phyloP scores from a whole-genome alignment of 2,888 invertebrate species.

The Entomobrya proxima region DNA sequence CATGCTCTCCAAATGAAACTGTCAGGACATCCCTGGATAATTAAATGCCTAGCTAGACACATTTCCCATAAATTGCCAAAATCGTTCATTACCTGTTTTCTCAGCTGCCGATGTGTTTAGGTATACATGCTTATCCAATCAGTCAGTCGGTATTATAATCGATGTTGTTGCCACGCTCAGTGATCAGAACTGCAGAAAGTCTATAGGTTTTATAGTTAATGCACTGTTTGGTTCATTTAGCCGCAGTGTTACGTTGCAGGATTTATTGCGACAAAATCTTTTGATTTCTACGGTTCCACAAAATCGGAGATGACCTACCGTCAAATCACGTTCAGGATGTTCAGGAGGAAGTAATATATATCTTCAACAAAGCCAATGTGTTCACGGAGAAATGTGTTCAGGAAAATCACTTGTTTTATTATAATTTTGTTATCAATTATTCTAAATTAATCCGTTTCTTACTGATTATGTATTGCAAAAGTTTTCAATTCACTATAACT shows the following conservation, averaged over 20 bases:
- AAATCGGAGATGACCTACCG: no score
- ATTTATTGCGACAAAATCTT: no score
- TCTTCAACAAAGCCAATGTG: no score
- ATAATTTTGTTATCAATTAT: no score
- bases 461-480: no score
- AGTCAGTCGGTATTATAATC: neutral
- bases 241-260: neutral
- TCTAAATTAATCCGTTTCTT: no score
- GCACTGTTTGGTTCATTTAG: neutral
- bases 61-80: neutral
- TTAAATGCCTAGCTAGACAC: neutral
- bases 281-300: no score
- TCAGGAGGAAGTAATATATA: no score
- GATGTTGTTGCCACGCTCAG: constrained; percentile 6
- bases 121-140: neutral
- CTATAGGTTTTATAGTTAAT: constrained; percentile 5
- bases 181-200: neutral
- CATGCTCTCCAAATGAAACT: neutral
- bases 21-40: neutral
- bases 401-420: no score
- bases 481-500: no score
- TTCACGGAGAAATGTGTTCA: no score
- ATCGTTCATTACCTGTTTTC: neutral
- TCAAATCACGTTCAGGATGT: no score
- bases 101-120: neutral